phyloP scores from a whole-genome alignment of 2,888 invertebrate species.

The Tachina grossa region DNA sequence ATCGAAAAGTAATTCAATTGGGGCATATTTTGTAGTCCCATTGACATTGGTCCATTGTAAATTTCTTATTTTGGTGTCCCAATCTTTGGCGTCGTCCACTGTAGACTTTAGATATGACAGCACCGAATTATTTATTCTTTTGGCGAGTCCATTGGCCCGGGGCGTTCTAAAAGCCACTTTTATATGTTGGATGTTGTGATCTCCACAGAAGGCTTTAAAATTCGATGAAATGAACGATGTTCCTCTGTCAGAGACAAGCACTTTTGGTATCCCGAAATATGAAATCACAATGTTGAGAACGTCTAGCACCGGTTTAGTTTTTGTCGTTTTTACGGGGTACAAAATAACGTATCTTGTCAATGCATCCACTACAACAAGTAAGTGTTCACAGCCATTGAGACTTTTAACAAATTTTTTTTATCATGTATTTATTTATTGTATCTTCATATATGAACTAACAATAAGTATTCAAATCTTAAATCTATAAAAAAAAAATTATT shows the following conservation, averaged over 20 bases:
- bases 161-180: constrained; percentile 56
- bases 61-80: constrained; percentile 40
- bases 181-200: constrained; percentile 23
- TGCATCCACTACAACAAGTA: constrained; percentile 54
- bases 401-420: constrained; percentile 57
- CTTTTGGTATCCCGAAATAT: constrained; percentile 52
- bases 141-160: constrained; percentile 43
- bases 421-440: no score
- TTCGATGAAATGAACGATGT: constrained; percentile 53
- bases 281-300: constrained; percentile 39
- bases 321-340: constrained; percentile 55
- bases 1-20: constrained; percentile 37
- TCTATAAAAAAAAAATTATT: no score
- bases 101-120: constrained; percentile 34
- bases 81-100: constrained; percentile 21
- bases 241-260: constrained; percentile 52
- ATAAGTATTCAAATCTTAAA: no score
- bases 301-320: constrained; percentile 59
- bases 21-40: constrained; percentile 43
- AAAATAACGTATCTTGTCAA: constrained; percentile 54
- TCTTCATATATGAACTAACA: no score
- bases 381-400: constrained; percentile 47
- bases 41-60: constrained; percentile 51
- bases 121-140: constrained; percentile 48
- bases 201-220: constrained; percentile 28